Evolutionary conservation across 2,113 vertebrate genomes (phyloP).

Genomic region (Addax nasomaculatus): DNA sequence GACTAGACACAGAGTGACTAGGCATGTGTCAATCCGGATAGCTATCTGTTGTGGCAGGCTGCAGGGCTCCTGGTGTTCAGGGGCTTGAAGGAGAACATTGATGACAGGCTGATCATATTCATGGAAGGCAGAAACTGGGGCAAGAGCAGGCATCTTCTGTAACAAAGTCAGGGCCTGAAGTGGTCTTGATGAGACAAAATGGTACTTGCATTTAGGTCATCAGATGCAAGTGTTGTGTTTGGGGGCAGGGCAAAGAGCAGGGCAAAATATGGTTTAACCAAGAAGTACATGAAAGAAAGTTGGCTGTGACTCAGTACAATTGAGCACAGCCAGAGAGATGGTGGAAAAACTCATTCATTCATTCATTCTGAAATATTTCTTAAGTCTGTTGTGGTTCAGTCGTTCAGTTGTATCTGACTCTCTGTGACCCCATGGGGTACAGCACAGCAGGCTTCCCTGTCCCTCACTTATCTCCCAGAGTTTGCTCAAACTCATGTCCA

Average conservation of each 20-base stretch:
- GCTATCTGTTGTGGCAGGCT: neutral
- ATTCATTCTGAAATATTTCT: neutral
- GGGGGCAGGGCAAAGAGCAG: neutral
- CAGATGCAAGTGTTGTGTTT: neutral
- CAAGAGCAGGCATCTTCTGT: neutral
- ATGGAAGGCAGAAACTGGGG: neutral
- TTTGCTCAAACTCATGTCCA: neutral
- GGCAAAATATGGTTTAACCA: neutral
- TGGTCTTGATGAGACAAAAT: neutral
- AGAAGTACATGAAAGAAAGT: neutral
- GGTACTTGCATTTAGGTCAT: neutral
- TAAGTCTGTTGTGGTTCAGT: neutral
- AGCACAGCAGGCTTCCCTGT: neutral
- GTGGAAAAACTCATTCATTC: neutral
- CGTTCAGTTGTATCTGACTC: neutral
- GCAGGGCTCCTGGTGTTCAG: neutral
- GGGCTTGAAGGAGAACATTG: neutral
- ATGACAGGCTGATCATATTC: neutral
- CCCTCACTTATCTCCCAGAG: neutral
- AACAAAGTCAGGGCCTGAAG: constrained; percentile 1
- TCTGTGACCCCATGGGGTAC: neutral
- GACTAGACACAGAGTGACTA: neutral
- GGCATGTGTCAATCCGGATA: neutral
- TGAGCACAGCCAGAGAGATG: neutral
- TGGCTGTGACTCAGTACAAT: neutral